Conservation (phyloP, 1,140 invertebrate species). For the Leptinotarsa undecemlineata region DNA sequence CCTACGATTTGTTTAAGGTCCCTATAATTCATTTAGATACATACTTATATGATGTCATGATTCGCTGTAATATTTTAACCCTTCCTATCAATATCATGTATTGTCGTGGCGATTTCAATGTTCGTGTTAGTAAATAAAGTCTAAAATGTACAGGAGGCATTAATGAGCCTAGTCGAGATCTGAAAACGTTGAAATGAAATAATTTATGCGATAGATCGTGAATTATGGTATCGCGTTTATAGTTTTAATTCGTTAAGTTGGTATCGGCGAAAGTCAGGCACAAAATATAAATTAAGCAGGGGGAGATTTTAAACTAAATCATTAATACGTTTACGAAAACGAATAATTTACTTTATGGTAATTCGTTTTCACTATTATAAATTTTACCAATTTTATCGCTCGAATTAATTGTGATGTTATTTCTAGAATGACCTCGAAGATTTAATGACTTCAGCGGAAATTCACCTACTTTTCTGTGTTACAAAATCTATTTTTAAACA, state of each 20-base stretch:
- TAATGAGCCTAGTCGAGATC: slow-evolving; percentile 36
- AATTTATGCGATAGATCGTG: slow-evolving; percentile 41
- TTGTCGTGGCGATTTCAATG: slow-evolving; percentile 17
- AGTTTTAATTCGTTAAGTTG: slow-evolving; percentile 45
- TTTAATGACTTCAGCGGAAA: slow-evolving; percentile 22
- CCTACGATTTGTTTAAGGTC: too few species aligned
- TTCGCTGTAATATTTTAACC: slow-evolving; percentile 8
- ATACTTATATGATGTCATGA: not conserved
- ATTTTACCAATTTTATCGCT: slow-evolving; percentile 26
- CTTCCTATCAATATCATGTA: slow-evolving; percentile 10
- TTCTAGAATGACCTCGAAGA: slow-evolving; percentile 23
- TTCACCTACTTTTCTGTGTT: not conserved
- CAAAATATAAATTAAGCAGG: slow-evolving; percentile 42
- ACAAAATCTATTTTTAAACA: not conserved
- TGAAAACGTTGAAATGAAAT: slow-evolving; percentile 37
- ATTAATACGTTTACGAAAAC: slow-evolving; percentile 33
- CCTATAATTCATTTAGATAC: too few species aligned
- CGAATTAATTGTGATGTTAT: slow-evolving; percentile 22
- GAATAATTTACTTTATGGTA: slow-evolving; percentile 33
- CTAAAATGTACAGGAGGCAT: slow-evolving; percentile 33
- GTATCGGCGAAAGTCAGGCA: slow-evolving; percentile 43
- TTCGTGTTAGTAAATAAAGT: slow-evolving; percentile 35
- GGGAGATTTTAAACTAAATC: slow-evolving; percentile 40
- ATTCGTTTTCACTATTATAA: slow-evolving; percentile 19
- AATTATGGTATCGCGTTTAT: slow-evolving; percentile 40